Base-by-base conservation (phyloP, 2,888 invertebrate species). In the Lasioglossum pauxillum region DNA sequence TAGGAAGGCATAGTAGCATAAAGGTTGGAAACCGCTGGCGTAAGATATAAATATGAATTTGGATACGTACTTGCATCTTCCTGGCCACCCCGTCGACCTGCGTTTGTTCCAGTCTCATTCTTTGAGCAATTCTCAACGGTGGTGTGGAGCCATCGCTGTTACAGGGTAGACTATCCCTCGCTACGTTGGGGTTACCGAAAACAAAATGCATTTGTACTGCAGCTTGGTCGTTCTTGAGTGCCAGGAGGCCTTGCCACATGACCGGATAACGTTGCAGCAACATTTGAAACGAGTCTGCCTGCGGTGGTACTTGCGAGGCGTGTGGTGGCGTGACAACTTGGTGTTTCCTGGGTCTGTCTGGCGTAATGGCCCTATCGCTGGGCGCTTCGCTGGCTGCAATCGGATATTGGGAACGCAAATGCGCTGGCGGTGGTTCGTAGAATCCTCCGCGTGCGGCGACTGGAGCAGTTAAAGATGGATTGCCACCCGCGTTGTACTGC, bases 131-230 rank as follows among this genome's bases (percentile, higher is more conserved):
- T 91, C 99, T 97, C 86, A 99, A 96, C 82, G 98, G 97, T 90
- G 98, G 97, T 90, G 98, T 97, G 77, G 97, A 97, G 82, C 98
- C 98, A 94, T 98, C 98, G 79, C 97, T 97, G 94, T 98, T 97
- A 87, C 97, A 97, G 74, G 99, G 98, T 94, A 99, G 96, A 86
- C 99, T 98, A 93, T 97, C 97, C 89, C 97, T 97, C 16, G 99
- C 99, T 87, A 99, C 98, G 91, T 96, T 96, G 16, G 98, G 98
- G 96, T 98, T 99, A 82, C 99, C 99, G 93, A 98, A 98, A 88
- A 99, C 98, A 95, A 98, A 99, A 96, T 99, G 99, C 99, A 99
- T 99, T 96, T 99, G 99, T 73, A 99, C 99, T 46, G 98, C 98
- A 10, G 99, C 99, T 93, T 98, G 98, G 96, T 99, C 99, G 95